Evolutionary conservation across 1,140 invertebrate genomes (phyloP), one percentile per base, ranked within the genome.

Genomic region (Hirudo medicinalis): DNA sequence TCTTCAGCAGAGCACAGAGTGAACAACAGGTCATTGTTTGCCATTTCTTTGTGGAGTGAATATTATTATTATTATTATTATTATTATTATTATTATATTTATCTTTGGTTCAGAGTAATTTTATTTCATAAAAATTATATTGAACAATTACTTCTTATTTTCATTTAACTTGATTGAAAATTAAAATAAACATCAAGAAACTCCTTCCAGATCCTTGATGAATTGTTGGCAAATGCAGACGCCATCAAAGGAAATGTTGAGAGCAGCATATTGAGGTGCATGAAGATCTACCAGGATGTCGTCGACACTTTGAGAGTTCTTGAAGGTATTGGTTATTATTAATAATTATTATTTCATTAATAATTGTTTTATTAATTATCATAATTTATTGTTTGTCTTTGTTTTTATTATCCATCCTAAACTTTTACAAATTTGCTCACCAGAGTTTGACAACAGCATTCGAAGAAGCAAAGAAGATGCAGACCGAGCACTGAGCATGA

Each of bases 271-370:
- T 84, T 88, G 73, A 84, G 88, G 66, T 91, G 90, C 19, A 90
- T 93, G 76, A 87, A 89, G 75, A 94, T 90, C 0, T 83, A 95
- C 0, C 86, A 88, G 76, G 90, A 94, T 78, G 93, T 93, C 2
- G 88, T 90, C 76, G 87, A 89, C 67, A 96, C 92, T 8, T 87
- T 91, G 69, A 85, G 89, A 72, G 92, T 89, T 63, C 81, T 95
- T 86, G 88, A 40, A 83, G 88, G 91, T 92, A 83, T 81, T 74
- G 78, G 67, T 29, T 60, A 5, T 54, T 66, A 72, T 0, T n/a
- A 22, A 8, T 70, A 43, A 27, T 11, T 8, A 9, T 54, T 22
- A 54, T 32, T 11, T 4, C 32, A 54, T 70, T 25, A 25, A 15
- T 54, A 15, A 25, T 6, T 67, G 11, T 32, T 25, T 32, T 20